These are phyloP conservation scores for Proterorhinus semilunaris DNA, from an alignment of 2,113 vertebrate species.

Conservation along the genomic window DNA sequence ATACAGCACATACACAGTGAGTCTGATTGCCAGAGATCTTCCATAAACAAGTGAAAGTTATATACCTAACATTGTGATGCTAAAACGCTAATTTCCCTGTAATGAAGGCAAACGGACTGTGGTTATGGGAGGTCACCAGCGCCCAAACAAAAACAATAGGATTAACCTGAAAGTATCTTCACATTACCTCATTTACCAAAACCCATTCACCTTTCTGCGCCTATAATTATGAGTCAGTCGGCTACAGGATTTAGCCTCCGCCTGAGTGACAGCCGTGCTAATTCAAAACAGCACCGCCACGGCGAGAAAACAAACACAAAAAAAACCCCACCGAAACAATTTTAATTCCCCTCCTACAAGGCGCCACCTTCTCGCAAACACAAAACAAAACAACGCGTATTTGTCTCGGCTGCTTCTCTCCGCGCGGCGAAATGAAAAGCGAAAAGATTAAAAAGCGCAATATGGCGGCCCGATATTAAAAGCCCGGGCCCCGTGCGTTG, in stretches of 20 bases:
- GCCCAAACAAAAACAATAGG: constrained; percentile 28
- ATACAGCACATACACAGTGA: too few species aligned
- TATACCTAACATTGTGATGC: too few species aligned
- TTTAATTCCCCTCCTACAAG: constrained; percentile 26
- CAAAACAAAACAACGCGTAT: not conserved
- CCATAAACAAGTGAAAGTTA: too few species aligned
- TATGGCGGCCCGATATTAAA: constrained; percentile 21
- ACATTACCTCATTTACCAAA: constrained; percentile 41
- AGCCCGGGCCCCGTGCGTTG: not conserved
- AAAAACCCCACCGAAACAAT: not conserved
- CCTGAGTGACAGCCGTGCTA: constrained; percentile 39
- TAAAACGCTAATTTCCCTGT: not conserved
- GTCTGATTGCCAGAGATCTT: too few species aligned
- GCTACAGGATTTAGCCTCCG: constrained; percentile 20
- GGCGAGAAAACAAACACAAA: constrained; percentile 7
- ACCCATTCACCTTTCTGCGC: constrained; percentile 37
- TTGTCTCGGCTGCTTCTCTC: constrained; percentile 7
- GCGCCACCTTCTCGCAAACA: not conserved
- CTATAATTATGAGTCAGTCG: constrained; percentile 47
- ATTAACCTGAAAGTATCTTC: constrained; percentile 46
- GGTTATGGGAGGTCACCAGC: constrained; percentile 15
- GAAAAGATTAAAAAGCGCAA: constrained; percentile 17
- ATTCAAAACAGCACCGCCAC: constrained; percentile 28
- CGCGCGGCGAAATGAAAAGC: constrained; percentile 30
- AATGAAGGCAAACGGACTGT: constrained; percentile 7